Base-by-base conservation (phyloP, 2,888 invertebrate species). In the Phortica okadai region DNA sequence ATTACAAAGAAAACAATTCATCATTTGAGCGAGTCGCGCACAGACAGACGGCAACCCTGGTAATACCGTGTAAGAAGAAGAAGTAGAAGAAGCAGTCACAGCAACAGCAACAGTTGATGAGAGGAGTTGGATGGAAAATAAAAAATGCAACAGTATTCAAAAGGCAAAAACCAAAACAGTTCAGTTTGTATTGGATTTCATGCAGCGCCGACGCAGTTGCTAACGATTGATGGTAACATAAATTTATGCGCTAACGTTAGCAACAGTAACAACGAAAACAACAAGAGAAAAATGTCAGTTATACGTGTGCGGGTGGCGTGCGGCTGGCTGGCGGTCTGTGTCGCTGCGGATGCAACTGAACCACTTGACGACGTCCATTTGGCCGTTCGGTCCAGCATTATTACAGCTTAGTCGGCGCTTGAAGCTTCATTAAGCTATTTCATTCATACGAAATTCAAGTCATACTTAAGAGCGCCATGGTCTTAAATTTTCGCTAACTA, bases 1-100 rank as follows among this genome's bases (percentile, higher is more conserved):
- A 16, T 16, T 85, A 86, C 86, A 88, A 86, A 82, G 86, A 87
- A 88, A 86, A 86, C 86, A 86, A 86, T 86, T 86, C 86, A 86
- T 86, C 86, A 86, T 88, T 83, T 84, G 85, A 83, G 74, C 73
- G 76, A 67, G 67, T 81, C 88, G 25, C 73, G 11, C 62, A 54
- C 66, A 41, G 42, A 41, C 73, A 10, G 16, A 56, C 73, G 42
- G 54, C 66, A n/a, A 44, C 16, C 42, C 8, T 44, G 45, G 42
- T 44, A 25, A 33, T 2, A 14, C 64, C 14, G 14, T 33, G 41
- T 14, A 67, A 67, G 5, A n/a, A n/a, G 42, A 67, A 11, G 67
- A 41, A 42, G 1, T n/a, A 21, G 21, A 1, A 33, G 33, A 33
- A 33, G 33, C 33, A 33, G 33, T 33, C 33, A 33, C 33, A 50